phyloP scores from a whole-genome alignment of 2,888 invertebrate genomes.

The Nemotelus nigrinus region DNA sequence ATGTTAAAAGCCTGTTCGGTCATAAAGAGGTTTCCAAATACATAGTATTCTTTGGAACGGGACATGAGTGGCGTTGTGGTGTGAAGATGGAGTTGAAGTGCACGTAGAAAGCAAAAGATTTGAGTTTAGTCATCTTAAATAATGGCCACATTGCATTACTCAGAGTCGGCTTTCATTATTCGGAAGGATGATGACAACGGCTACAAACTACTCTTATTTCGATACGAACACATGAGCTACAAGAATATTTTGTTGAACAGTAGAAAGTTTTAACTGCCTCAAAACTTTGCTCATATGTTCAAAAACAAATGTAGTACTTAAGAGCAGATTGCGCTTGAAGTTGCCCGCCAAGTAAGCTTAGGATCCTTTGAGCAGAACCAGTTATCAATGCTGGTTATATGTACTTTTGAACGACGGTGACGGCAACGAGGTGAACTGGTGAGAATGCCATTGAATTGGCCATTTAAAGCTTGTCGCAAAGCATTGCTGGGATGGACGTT shows the following conservation, averaged over 20 bases:
- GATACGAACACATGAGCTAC: not conserved
- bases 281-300: constrained; percentile 43
- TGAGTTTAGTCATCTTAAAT: constrained; percentile 22
- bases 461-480: constrained; percentile 22
- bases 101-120: constrained; percentile 10
- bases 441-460: constrained; percentile 23
- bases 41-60: not conserved
- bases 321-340: constrained; percentile 45
- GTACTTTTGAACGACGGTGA: not conserved
- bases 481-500: constrained; percentile 3
- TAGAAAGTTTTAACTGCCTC: constrained; percentile 33
- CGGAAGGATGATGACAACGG: not conserved
- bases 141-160: constrained; percentile 22
- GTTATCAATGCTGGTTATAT: not conserved
- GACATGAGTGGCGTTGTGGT: not conserved
- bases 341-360: not conserved
- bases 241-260: not conserved
- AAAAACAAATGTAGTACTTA: constrained; percentile 45
- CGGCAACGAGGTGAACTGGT: not conserved
- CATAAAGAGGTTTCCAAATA: constrained; percentile 28
- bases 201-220: not conserved
- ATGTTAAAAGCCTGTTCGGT: not conserved
- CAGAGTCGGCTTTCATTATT: not conserved
- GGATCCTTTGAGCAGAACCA: not conserved
- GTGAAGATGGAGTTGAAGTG: not conserved